Conservation (phyloP, 2,888 invertebrate genomes). For the Acanthosepion lycidas region DNA sequence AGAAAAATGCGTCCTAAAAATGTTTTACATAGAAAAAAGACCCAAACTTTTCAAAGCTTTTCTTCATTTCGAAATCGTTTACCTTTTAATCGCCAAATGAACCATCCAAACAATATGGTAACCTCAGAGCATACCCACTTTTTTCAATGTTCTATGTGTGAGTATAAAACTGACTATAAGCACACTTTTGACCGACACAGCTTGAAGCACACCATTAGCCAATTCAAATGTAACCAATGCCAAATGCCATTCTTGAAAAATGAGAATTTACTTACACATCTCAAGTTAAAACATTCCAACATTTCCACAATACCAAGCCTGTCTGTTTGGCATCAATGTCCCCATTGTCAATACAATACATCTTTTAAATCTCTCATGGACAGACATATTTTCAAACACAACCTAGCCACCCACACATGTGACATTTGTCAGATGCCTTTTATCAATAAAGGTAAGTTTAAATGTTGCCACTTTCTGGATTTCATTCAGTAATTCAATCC, state of each 20-base stretch:
- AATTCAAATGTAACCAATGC: background rate
- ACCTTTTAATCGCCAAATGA: background rate
- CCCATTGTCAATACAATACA: background rate
- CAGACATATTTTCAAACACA: slow-evolving; percentile 39
- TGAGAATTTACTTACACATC: background rate
- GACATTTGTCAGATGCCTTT: slow-evolving; percentile 47
- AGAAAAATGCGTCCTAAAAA: background rate
- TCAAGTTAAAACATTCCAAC: background rate
- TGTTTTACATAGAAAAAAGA: background rate
- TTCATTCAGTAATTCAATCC: too few relatives aligned
- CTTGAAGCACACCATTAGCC: background rate
- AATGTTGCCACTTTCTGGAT: too few relatives aligned
- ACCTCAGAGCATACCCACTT: background rate
- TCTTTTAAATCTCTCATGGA: background rate
- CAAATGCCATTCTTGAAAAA: slow-evolving; percentile 24
- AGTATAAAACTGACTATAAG: slow-evolving; percentile 34
- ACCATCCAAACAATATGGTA: background rate
- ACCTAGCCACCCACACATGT: background rate
- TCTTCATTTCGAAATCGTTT: background rate
- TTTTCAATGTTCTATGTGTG: background rate
- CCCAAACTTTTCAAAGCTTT: background rate
- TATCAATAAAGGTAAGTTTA: slow-evolving; percentile 38
- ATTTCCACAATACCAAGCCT: background rate
- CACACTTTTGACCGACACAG: slow-evolving; percentile 18
- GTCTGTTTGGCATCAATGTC: background rate